phyloP scores from a whole-genome alignment of 2,113 vertebrate species.

The Saccopteryx leptura region DNA sequence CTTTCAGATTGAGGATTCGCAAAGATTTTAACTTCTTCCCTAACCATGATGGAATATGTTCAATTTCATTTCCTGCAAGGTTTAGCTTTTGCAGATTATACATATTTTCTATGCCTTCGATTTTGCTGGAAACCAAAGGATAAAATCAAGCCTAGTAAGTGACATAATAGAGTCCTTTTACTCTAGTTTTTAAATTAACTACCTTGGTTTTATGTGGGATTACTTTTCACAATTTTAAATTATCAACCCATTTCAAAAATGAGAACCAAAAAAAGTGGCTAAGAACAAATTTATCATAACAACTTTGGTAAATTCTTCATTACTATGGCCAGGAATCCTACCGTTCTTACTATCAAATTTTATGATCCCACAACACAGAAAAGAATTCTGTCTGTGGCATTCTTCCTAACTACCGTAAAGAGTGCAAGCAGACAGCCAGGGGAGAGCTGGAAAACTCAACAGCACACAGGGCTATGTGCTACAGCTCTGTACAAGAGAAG shows the following conservation, averaged over 20 bases:
- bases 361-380: neutral
- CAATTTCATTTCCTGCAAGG: slow-evolving; percentile 92
- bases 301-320: slow-evolving; percentile 8
- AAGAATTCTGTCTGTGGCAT: neutral
- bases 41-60: slow-evolving; percentile 92
- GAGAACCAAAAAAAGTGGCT: slow-evolving; percentile 7
- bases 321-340: neutral
- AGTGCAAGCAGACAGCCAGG: neutral
- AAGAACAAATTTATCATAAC: slow-evolving; percentile 41
- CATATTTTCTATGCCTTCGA: slow-evolving; percentile 94
- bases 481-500: neutral
- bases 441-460: neutral
- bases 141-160: slow-evolving; percentile 30
- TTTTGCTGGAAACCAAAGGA: slow-evolving; percentile 89
- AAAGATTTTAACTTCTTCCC: slow-evolving; percentile 92
- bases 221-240: slow-evolving; percentile 59
- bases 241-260: slow-evolving; percentile 48
- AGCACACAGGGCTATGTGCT: neutral
- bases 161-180: neutral
- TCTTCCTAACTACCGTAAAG: neutral
- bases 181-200: slow-evolving; percentile 27
- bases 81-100: slow-evolving; percentile 91
- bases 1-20: slow-evolving; percentile 88
- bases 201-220: neutral
- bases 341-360: neutral